Evolutionary conservation across 2,888 invertebrate species (phyloP), one percentile per base, ranked within the genome.

Genomic region (Gryllus longicercus): DNA sequence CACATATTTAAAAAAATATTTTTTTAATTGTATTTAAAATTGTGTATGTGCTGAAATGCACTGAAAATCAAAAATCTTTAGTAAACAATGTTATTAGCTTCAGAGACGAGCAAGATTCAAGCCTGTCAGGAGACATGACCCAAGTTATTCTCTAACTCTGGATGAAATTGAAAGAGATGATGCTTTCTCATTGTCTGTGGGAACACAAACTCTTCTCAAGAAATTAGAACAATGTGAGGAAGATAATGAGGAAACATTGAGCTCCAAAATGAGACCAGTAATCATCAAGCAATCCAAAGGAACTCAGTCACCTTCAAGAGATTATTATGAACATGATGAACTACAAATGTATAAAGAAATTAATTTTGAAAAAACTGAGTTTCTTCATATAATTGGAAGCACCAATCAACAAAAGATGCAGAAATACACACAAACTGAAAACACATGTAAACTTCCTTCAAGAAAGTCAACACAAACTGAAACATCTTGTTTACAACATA

Each of bases 391-490:
- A 38, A 38, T 38, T 38, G 38, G 38, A 8, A 38, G 38, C 14
- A 76, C n/a, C 38, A 38, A 76, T 25, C 1, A n/a, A 18, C 76
- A 76, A 76, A 76, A 23, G 23, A 38, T n/a, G 38, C 78, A 80
- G n/a, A 50, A 78, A 74, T 74, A 80, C 78, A 83, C 81, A 63
- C 83, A 83, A 79, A 82, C 83, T 79, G 81, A 82, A 21, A 75
- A 76, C 18, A 78, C 38, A 38, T 8, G 38, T 38, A 38, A 38
- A 38, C 38, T 8, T 38, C 38, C 38, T 38, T 38, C 38, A 38
- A 38, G 38, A 38, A 38, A 38, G 38, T 38, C 38, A 38, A 63
- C 63, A 63, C 11, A 63, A 63, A 63, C 63, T 18, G 63, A 63
- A 14, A 18, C n/a, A 63, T n/a, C 63, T 63, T 16, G 4, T 5